phyloP scores from a whole-genome alignment of 2,113 vertebrate species.

The Poeciliopsis retropinna region DNA sequence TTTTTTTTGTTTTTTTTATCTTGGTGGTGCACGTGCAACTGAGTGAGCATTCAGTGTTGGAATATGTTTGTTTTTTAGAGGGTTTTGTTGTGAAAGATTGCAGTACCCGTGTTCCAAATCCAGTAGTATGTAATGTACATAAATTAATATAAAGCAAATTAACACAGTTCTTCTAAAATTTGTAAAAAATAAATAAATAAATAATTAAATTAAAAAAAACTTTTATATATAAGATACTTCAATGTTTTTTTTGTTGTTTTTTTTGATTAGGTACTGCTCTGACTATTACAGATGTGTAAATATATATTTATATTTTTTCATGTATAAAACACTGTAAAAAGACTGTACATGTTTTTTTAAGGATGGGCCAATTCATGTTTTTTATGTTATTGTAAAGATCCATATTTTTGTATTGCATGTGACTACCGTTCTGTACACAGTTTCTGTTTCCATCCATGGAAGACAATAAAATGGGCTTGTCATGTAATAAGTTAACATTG shows the following conservation, averaged over 20 bases:
- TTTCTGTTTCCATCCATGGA: slow-evolving; percentile 82
- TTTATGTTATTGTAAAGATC: slow-evolving; percentile 82
- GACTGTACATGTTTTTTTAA: slow-evolving; percentile 66
- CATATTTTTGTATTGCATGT: slow-evolving; percentile 88
- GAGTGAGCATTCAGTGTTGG: slow-evolving; percentile 40
- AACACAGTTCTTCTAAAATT: slow-evolving; percentile 79
- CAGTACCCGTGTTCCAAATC: slow-evolving; percentile 69
- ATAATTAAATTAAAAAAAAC: slow-evolving; percentile 10
- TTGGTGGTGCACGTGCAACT: slow-evolving; percentile 31
- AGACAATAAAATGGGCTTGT: slow-evolving; percentile 82
- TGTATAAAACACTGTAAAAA: slow-evolving; percentile 76
- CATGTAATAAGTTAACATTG: slow-evolving; percentile 50
- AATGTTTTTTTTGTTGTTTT: slow-evolving; percentile 41
- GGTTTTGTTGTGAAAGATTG: slow-evolving; percentile 47
- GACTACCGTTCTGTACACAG: slow-evolving; percentile 78
- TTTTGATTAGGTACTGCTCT: slow-evolving; percentile 79
- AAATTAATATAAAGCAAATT: slow-evolving; percentile 81
- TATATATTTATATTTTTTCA: slow-evolving; percentile 78
- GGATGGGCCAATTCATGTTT: slow-evolving; percentile 79
- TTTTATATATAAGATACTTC: slow-evolving; percentile 80
- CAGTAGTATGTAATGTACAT: slow-evolving; percentile 73
- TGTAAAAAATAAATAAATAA: slow-evolving; percentile 54
- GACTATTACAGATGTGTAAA: slow-evolving; percentile 40
- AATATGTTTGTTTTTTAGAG: slow-evolving; percentile 27
- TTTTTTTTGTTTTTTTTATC: slow-evolving; percentile 17